Percentiles rank a stretch among this genome's conserved stretches.
Conservation (phyloP, 2,888 invertebrate species). For the Cephus pygmeus region DNA sequence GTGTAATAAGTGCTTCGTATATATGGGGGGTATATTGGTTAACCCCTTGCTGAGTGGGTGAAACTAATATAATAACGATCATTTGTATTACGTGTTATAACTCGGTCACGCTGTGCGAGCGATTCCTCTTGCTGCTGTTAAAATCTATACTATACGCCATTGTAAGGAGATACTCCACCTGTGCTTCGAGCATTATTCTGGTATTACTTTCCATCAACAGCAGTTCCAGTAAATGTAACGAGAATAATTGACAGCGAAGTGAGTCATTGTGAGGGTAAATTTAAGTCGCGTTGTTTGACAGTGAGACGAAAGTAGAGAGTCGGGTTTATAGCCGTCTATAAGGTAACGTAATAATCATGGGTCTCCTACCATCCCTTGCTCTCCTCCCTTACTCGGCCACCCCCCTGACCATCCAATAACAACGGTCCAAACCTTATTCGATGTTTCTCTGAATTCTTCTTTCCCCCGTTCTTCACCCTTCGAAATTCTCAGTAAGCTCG, state of each 20-base stretch:
- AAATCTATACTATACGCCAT: background rate
- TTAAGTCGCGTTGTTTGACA: background rate
- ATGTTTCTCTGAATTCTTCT: conserved; percentile 9
- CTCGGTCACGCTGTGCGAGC: conserved; percentile 9
- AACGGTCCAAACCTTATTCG: background rate
- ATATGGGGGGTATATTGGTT: conserved; percentile 32
- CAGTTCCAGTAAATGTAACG: background rate
- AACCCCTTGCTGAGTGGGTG: conserved; percentile 29
- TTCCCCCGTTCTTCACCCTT: conserved; percentile 1
- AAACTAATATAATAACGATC: conserved; percentile 31
- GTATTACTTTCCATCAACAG: background rate
- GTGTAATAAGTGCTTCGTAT: conserved; percentile 23
- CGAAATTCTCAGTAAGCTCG: conserved; percentile 9
- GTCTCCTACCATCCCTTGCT: conserved; percentile 5
- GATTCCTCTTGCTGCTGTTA: conserved; percentile 19
- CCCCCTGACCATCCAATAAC: background rate
- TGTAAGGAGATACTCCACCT: background rate
- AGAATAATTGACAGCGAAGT: background rate
- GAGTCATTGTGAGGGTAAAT: background rate
- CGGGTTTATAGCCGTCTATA: background rate
- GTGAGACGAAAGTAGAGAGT: background rate
- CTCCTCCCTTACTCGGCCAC: background rate
- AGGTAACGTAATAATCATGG: conserved; percentile 10
- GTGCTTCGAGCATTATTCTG: background rate
- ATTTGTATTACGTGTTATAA: conserved; percentile 25